phyloP scores from a whole-genome alignment of 1,140 invertebrate genomes.

The Formica exsecta region DNA sequence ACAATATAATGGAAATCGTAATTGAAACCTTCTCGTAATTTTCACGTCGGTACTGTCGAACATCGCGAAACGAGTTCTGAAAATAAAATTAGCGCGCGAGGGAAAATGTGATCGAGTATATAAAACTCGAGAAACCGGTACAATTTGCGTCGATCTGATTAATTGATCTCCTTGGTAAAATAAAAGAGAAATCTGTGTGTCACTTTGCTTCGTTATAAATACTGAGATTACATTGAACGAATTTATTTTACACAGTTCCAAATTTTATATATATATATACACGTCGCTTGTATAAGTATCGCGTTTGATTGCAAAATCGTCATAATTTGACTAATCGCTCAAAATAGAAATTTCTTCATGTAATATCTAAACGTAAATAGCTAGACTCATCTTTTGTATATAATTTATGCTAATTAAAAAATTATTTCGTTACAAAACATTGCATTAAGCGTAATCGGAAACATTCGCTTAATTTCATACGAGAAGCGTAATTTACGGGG shows the following conservation, averaged over 20 bases:
- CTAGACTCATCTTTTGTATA: neutral
- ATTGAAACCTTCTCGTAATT: neutral
- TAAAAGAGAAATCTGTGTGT: conserved; percentile 5
- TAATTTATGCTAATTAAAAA: conserved; percentile 45
- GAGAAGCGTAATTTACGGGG: neutral
- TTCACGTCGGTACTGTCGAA: conserved; percentile 29
- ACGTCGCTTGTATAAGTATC: conserved; percentile 5
- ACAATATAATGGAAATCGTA: conserved; percentile 9
- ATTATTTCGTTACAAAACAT: conserved; percentile 18
- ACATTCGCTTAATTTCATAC: neutral
- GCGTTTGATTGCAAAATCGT: conserved; percentile 20
- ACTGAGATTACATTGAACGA: conserved; percentile 44
- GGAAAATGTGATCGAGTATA: conserved; percentile 14
- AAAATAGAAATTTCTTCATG: neutral
- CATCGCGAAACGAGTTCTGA: conserved; percentile 6
- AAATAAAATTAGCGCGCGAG: conserved; percentile 13
- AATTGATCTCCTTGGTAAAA: conserved; percentile 20
- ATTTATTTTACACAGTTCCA: conserved; percentile 33
- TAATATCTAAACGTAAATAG: conserved; percentile 2
- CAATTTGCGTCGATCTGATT: conserved; percentile 43
- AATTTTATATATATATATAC: conserved; percentile 20
- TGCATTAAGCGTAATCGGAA: conserved; percentile 30
- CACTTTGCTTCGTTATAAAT: conserved; percentile 41
- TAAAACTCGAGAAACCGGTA: conserved; percentile 16
- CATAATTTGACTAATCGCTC: conserved; percentile 27